Percentiles rank a stretch among this genome's conserved stretches.
Conservation (phyloP, 2,888 invertebrate species). For the Ophion slaviceki region DNA sequence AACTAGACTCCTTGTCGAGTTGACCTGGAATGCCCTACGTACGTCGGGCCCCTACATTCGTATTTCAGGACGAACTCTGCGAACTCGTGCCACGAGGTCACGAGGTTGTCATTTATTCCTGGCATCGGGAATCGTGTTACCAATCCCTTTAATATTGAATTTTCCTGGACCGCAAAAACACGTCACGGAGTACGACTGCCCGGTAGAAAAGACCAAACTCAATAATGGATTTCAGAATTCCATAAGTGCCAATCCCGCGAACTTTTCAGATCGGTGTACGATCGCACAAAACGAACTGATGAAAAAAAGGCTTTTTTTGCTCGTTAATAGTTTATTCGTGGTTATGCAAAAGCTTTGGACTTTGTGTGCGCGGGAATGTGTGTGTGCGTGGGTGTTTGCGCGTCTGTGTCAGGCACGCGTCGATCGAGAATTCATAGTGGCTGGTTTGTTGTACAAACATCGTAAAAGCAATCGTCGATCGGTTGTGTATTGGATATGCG, state of each 20-base stretch:
- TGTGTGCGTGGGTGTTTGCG: slow-evolving; percentile 5
- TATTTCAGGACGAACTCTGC: slow-evolving; percentile 18
- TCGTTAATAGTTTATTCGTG: slow-evolving; percentile 45
- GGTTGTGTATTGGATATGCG: slow-evolving; percentile 25
- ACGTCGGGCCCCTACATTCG: neutral
- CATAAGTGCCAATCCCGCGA: slow-evolving; percentile 35
- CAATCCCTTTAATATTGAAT: slow-evolving; percentile 18
- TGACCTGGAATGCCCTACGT: neutral
- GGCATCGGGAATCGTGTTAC: slow-evolving; percentile 32
- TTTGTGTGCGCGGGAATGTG: neutral
- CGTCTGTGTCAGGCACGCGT: slow-evolving; percentile 10
- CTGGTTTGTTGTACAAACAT: slow-evolving; percentile 62
- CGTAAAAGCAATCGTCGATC: slow-evolving; percentile 65
- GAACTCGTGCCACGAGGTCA: slow-evolving; percentile 42
- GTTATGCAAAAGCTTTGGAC: slow-evolving; percentile 36
- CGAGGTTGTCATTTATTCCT: slow-evolving; percentile 49
- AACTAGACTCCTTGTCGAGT: neutral
- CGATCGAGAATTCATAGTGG: slow-evolving; percentile 47
- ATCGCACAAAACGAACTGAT: slow-evolving; percentile 39
- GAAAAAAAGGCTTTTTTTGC: slow-evolving; percentile 42
- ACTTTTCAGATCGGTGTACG: slow-evolving; percentile 22
- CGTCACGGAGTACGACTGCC: slow-evolving; percentile 12
- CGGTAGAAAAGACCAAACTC: slow-evolving; percentile 31
- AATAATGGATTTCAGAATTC: slow-evolving; percentile 33
- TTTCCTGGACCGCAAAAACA: slow-evolving; percentile 14